Evolutionary conservation across 2,888 invertebrate genomes (phyloP).

Genomic region (Dasypogon diadema): DNA sequence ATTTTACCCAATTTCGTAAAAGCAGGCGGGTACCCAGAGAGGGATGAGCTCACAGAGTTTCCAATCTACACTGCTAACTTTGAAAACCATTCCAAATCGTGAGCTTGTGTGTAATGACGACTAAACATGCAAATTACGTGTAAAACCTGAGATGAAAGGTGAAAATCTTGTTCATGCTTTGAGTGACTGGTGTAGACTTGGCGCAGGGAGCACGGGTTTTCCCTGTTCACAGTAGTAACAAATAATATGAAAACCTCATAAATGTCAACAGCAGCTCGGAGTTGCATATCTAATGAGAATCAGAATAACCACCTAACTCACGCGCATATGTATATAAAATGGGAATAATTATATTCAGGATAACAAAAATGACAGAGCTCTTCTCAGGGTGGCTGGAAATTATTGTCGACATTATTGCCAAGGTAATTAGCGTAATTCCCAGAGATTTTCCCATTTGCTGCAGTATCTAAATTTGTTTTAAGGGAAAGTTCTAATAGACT

Average conservation of each 20-base stretch:
- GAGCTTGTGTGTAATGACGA: slow-evolving; percentile 36
- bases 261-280: slow-evolving; percentile 14
- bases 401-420: too few species aligned
- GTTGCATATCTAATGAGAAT: slow-evolving; percentile 44
- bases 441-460: too few species aligned
- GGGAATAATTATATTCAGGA: too few species aligned
- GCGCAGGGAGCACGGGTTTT: neutral
- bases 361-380: too few species aligned
- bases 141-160: neutral
- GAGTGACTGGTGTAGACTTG: neutral
- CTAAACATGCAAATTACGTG: slow-evolving; percentile 46
- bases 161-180: neutral
- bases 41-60: neutral
- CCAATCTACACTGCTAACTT: slow-evolving; percentile 13
- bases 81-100: slow-evolving; percentile 8
- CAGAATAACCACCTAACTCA: slow-evolving; percentile 20
- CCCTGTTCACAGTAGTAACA: neutral
- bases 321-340: neutral
- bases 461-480: too few species aligned
- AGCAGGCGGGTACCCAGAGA: neutral
- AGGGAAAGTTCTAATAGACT: too few species aligned
- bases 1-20: neutral
- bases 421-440: too few species aligned
- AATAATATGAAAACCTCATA: slow-evolving; percentile 46
- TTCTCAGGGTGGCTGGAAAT: too few species aligned